Base-by-base conservation (phyloP, 1,140 invertebrate species). In the Brachionus manjavacas region DNA sequence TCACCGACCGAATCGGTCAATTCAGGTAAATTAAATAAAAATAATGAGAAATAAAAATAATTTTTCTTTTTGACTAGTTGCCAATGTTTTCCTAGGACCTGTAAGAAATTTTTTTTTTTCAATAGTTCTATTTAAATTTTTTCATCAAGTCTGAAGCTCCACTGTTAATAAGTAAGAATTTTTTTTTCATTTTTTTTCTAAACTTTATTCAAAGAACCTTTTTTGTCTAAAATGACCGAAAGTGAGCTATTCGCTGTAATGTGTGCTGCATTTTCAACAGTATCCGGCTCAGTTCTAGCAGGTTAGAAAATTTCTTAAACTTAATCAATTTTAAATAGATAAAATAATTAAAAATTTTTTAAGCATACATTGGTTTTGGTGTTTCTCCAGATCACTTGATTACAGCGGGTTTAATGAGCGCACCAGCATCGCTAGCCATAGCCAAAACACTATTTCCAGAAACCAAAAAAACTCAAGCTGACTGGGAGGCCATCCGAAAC, bases 201-300 rank as follows among this genome's bases (percentile, higher is more conserved):
- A 64, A n/a, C 8, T 64, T 20, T 23, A 3, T 64, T 4, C 43
- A 64, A 43, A 66, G 93, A 72, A 35, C 81, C 81, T 25, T 84
- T 84, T 60, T 60, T 84, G 35, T 28, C 81, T 14, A 68, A 70
- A 84, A 84, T 84, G 81, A 84, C 81, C 6, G 46, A 72, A 81
- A 68, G 95, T 0, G 96, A 98, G 90, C 89, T 98, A 0, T 95
- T 97, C 88, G 93, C 96, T 0, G 91, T 99, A 14, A 95, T 98
- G 94, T 92, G 94, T 4, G 94, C 94, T 0, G 96, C 96, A 11
- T 97, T 98, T 89, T 94, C 96, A 0, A 96, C 96, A 8, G 95
- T 81, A 39, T 81, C 60, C 12, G 60, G 60, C 20, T 60, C 68
- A 28, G 64, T 84, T 14, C 20, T 72, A 52, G 43, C 35, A n/a